Base-by-base conservation (phyloP, 2,888 invertebrate species). In the Zygothrica quintamaculata region DNA sequence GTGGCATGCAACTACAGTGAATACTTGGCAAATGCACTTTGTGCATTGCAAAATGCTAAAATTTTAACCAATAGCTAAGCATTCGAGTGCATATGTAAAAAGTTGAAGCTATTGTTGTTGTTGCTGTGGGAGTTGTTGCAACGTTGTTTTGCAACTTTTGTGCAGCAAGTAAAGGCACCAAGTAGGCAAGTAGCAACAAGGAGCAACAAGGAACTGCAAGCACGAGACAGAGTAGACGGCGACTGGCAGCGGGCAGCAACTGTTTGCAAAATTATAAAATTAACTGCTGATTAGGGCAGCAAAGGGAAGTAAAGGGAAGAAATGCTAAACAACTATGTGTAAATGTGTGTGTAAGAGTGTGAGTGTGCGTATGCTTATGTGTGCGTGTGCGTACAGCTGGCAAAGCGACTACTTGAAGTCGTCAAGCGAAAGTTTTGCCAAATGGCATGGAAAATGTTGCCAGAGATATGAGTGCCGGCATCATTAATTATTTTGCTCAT, bases 401-500 rank as follows among this genome's bases (percentile, higher is more conserved):
- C 11, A 26, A 7, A 31, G 44, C 62, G 62, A 77, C 64, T 79
- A 78, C 85, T 79, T 85, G 44, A 79, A 85, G 85, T 73, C 73
- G 77, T 82, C 72, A 77, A 80, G 74, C 79, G 80, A 86, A 84
- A 86, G 84, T 80, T 80, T 71, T 78, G 59, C 86, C 86, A 85
- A 80, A 80, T 80, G 80, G 80, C 86, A 79, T 84, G 80, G 86
- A 80, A 80, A 80, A 82, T 79, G 77, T 82, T 82, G 59, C 69
- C 29, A 53, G 44, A 48, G 73, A 66, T 39, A 65, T 37, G 55
- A 50, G 47, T 52, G 31, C 51, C 44, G 70, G 74, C 80, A 84
- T 80, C 80, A 80, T 80, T 80, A 85, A 80, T 80, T 80, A 86
- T 80, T 85, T 82, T 81, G 74, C 80, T 80, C 80, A 80, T 80